Evolutionary conservation across 1,140 invertebrate genomes (phyloP), one percentile per base, ranked within the genome.

Genomic region (Radopholus similis): DNA sequence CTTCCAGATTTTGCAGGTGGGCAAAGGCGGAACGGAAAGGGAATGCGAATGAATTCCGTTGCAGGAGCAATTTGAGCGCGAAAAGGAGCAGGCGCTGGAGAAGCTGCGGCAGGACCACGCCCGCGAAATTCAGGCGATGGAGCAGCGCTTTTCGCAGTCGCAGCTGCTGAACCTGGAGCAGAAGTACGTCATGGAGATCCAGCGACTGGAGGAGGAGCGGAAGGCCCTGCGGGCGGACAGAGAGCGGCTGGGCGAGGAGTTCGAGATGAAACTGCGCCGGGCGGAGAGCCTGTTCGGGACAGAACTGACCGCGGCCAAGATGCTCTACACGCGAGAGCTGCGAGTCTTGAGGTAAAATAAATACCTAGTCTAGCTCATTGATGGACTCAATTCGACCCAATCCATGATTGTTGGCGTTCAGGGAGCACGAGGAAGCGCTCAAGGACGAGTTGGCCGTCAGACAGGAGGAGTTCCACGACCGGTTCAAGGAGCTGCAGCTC

Each of bases 141-240:
- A 81, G 53, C 80, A 77, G 37, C 37, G 80, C 38, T 80, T 82
- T 49, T 75, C 77, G 9, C 75, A 75, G 21, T 75, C 80, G 35
- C 77, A 81, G 62, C 53, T 81, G 35, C 66, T 81, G 4, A 81
- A 81, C 63, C 64, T 81, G 0, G 79, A 81, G 51, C 79, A 81
- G 58, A 81, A 81, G 77, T 80, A 81, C 58, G 76, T 81, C 13
- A 68, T 82, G 9, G 79, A 81, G 66, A 81, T 82, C 38, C 80
- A 79, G 44, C 62, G 77, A 54, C 49, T 81, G 2, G 79, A 81
- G 74, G 79, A 81, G 53, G 79, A 81, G 44, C 37, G 79, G 34
- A 81, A 81, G 63, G 81, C 70, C 58, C 51, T 81, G 26, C 57
- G 71, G 69, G 30, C 68, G 21, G 79, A 81, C 65, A 81, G 81